Evolutionary conservation across 2,113 vertebrate species (phyloP), one percentile per base, ranked within the genome.

Genomic region (Pachypanchax playfairii): DNA sequence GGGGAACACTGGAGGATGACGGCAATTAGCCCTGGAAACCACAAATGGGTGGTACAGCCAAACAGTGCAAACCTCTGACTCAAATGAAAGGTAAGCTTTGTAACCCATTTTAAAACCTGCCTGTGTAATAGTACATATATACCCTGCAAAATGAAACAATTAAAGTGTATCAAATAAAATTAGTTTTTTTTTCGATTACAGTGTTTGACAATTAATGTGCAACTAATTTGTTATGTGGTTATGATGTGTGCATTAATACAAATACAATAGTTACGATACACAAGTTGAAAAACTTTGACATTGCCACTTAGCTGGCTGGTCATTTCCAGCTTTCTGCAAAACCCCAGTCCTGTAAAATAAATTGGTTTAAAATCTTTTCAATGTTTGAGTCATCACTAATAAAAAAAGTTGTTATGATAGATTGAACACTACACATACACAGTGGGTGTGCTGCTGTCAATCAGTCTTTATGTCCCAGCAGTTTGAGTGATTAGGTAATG

Each of bases 11-110:
- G 71, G 79, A 76, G 64, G 63, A 83, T 70, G 66, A 61, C 53
- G 38, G 68, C 75, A 85, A 82, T 84, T 79, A 84, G 62, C 29
- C 41, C 43, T 10, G 41, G 68, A 70, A 83, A 62, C 47, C 41
- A 24, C 66, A 79, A 47, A 76, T 65, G 41, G 55, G 66, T 61
- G 68, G 63, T 39, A 49, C 44, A 47, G 69, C 41, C 63, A 79
- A 80, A 89, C 63, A 79, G 74, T 63, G 41, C 65, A 57, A 77
- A 49, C 50, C 55, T 64, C 48, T 74, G 43, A 43, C 44, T 72
- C 44, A 75, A 70, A 68, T 55, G 57, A 46, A 53, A 57, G 21
- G 50, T 24, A n/a, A n/a, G n/a, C n/a, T n/a, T n/a, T n/a, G n/a
- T n/a, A n/a, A n/a, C n/a, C n/a, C n/a, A n/a, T n/a, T n/a, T n/a